phyloP scores from a whole-genome alignment of 2,797 vertebrate species.

The Pipistrellus nathusii region DNA sequence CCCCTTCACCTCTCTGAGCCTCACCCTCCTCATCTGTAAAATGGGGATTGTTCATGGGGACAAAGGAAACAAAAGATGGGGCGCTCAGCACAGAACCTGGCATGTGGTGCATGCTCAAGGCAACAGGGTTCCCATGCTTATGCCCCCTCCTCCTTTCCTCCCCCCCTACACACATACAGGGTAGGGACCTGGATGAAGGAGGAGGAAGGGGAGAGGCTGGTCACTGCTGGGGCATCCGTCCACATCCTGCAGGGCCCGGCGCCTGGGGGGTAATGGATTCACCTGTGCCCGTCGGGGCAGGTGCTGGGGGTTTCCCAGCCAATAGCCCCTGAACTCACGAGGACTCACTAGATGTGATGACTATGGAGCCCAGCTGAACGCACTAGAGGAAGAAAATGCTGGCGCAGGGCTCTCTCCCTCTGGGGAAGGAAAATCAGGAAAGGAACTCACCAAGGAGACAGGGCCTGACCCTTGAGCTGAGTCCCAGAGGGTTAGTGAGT shows the following conservation, averaged over 20 bases:
- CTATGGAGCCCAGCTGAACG: background rate
- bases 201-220: background rate
- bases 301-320: background rate
- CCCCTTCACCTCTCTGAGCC: background rate
- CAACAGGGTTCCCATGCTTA: accelerated
- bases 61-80: background rate
- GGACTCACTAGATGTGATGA: accelerated
- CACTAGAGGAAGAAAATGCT: background rate
- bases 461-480: background rate
- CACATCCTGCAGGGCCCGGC: accelerated
- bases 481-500: background rate
- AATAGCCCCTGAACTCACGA: background rate
- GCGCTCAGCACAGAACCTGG: background rate
- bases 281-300: background rate
- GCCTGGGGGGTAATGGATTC: accelerated
- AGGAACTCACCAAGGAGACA: background rate
- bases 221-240: background rate
- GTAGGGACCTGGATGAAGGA: background rate
- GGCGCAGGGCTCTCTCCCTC: background rate
- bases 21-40: background rate
- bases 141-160: too few species aligned
- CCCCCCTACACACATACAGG: accelerated
- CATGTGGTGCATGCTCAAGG: accelerated
- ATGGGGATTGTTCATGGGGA: background rate
- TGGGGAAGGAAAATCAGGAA: background rate